These are phyloP conservation scores for Phaonia tiefii DNA, from an alignment of 2,888 invertebrate genomes.

Conservation along the genomic window DNA sequence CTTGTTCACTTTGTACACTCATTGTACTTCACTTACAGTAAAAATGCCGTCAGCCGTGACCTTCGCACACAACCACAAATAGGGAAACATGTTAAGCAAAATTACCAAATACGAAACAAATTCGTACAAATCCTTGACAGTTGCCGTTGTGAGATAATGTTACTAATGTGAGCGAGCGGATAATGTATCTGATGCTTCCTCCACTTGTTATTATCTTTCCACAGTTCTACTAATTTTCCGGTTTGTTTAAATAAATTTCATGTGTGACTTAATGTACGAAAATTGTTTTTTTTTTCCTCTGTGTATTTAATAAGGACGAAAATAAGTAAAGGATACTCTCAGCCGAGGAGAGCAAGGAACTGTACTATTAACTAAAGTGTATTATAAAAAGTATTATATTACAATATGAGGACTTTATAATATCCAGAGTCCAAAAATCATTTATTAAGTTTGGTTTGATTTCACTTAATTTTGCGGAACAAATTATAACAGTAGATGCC, in stretches of 20 bases:
- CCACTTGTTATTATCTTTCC: not conserved
- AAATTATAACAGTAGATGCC: no score
- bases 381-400: no score
- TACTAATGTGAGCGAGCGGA: not conserved
- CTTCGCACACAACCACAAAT: not conserved
- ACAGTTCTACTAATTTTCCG: not conserved
- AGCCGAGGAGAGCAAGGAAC: no score
- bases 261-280: conserved; percentile 10
- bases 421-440: no score
- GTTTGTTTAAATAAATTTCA: not conserved
- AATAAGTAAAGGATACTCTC: no score
- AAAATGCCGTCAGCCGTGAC: not conserved
- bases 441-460: no score
- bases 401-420: no score
- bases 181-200: not conserved
- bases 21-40: conserved; percentile 10
- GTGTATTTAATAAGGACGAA: no score
- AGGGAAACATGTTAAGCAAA: not conserved
- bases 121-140: not conserved
- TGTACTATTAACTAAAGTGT: no score
- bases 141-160: not conserved
- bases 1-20: not conserved
- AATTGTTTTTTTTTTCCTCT: no score
- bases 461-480: no score
- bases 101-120: not conserved